Evolutionary conservation across 1,140 invertebrate genomes (phyloP), one percentile per base, ranked within the genome.

Genomic region (Acromyrmex echinatior): DNA sequence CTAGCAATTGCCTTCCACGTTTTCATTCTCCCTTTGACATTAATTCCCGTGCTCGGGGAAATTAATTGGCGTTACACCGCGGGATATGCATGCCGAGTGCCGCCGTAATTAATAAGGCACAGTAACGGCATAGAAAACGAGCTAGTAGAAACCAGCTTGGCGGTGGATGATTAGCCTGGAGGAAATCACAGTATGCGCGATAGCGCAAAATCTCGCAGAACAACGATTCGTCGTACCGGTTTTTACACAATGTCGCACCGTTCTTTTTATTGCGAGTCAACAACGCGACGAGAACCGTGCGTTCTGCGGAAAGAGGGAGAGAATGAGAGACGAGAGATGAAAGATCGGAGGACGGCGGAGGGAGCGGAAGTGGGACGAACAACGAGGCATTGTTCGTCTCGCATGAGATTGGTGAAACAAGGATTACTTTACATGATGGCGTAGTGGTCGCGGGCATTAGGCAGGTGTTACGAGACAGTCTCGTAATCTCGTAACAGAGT

Each of bases 91-190:
- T 81, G 77, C 66, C 78, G 78, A 86, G 78, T 86, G 65, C 78
- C 53, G 65, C 51, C 45, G 78, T 86, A 86, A 86, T 86, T 86
- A 86, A 86, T 86, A 86, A 81, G 77, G 51, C 66, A 81, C 66
- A 62, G 76, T 86, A 86, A 86, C 78, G 77, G 65, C 66, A 62
- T 63, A 62, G 78, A 81, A 71, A 86, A 80, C 77, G 85, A 80
- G 53, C 51, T 31, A 77, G 74, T 78, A 56, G 65, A 68, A 86
- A 66, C 65, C 84, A 63, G 76, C 53, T 86, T 68, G 76, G 49
- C 25, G 77, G 65, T 49, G 84, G 78, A 81, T 79, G 85, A 84
- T 84, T 84, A 84, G 80, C 80, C 56, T 21, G 45, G 9, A 74
- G 80, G 80, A 76, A 82, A 84, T 84, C 70, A 84, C 70, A 39